Evolutionary conservation across 2,888 invertebrate genomes (phyloP).

Genomic region (Campoletis raptor): DNA sequence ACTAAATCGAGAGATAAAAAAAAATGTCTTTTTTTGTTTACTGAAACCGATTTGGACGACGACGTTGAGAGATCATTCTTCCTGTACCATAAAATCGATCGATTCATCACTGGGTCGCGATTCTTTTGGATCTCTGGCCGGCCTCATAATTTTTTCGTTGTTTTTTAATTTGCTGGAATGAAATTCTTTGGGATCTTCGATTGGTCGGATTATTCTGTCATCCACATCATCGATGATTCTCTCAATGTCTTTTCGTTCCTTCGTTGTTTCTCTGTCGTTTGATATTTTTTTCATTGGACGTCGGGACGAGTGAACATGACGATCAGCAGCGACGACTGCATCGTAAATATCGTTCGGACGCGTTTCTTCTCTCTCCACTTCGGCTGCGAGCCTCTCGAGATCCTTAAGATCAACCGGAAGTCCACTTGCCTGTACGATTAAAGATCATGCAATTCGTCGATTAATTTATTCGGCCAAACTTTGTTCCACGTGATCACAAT

Average conservation of each 20-base stretch:
- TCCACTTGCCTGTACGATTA: slow-evolving; percentile 69
- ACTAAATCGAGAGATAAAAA: slow-evolving; percentile 21
- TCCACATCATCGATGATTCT: slow-evolving; percentile 25
- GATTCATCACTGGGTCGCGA: slow-evolving; percentile 55
- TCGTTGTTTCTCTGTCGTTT: slow-evolving; percentile 23
- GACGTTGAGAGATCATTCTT: slow-evolving; percentile 51
- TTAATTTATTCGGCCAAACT: background rate
- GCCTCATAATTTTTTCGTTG: slow-evolving; percentile 47
- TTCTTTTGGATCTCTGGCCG: slow-evolving; percentile 59
- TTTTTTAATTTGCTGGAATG: slow-evolving; percentile 51
- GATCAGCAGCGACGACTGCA: slow-evolving; percentile 50
- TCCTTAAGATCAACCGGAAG: slow-evolving; percentile 72
- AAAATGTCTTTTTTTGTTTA: slow-evolving; percentile 7
- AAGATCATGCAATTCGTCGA: slow-evolving; percentile 24
- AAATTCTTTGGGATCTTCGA: slow-evolving; percentile 57
- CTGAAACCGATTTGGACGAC: slow-evolving; percentile 10
- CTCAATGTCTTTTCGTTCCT: slow-evolving; percentile 19
- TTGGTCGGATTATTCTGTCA: slow-evolving; percentile 25
- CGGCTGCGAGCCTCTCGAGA: slow-evolving; percentile 72
- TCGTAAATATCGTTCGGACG: slow-evolving; percentile 75
- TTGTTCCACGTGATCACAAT: background rate
- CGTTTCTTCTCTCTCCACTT: slow-evolving; percentile 74
- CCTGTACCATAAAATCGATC: slow-evolving; percentile 63
- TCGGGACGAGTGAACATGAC: slow-evolving; percentile 27
- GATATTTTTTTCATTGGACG: slow-evolving; percentile 27